These are phyloP conservation scores for Omphaloscelis lunosa DNA, from an alignment of 2,888 invertebrate species.

Conservation along the genomic window DNA sequence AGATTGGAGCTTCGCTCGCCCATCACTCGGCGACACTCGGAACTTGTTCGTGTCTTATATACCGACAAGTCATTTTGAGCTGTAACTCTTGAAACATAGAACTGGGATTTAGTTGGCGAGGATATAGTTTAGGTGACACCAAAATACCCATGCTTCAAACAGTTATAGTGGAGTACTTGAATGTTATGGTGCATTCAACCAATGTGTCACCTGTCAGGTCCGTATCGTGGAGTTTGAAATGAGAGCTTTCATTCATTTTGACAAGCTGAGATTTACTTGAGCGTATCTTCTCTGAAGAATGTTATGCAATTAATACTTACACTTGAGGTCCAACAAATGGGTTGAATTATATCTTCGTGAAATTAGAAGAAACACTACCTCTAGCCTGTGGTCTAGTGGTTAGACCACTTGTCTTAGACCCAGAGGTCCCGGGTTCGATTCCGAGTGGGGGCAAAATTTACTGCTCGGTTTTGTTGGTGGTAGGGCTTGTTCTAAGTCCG, in stretches of 20 bases:
- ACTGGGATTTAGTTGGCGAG: conserved; percentile 7
- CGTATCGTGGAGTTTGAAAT: conserved; percentile 21
- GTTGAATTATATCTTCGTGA: neutral
- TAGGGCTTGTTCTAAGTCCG: too few relatives aligned
- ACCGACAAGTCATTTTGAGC: conserved; percentile 58
- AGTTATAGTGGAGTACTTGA: conserved; percentile 65
- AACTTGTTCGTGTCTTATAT: conserved; percentile 67
- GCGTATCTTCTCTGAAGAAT: conserved; percentile 25
- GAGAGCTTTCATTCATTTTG: conserved; percentile 43
- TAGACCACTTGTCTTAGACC: too few relatives aligned
- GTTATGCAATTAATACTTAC: conserved; percentile 16
- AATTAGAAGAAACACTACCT: neutral
- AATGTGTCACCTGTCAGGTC: conserved; percentile 55
- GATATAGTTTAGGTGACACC: conserved; percentile 42
- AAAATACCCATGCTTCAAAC: conserved; percentile 59
- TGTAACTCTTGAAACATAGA: conserved; percentile 40
- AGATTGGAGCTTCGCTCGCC: conserved; percentile 77
- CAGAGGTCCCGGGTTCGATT: too few relatives aligned
- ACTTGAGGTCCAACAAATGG: neutral
- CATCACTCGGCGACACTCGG: conserved; percentile 75
- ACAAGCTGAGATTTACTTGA: conserved; percentile 23
- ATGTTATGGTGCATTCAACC: conserved; percentile 51
- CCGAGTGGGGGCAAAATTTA: too few relatives aligned
- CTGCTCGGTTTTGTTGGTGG: too few relatives aligned
- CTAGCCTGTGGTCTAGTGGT: too few relatives aligned